These are phyloP conservation scores for Neotoxoptera formosana DNA, from an alignment of 1,140 invertebrate genomes.

Conservation along the genomic window DNA sequence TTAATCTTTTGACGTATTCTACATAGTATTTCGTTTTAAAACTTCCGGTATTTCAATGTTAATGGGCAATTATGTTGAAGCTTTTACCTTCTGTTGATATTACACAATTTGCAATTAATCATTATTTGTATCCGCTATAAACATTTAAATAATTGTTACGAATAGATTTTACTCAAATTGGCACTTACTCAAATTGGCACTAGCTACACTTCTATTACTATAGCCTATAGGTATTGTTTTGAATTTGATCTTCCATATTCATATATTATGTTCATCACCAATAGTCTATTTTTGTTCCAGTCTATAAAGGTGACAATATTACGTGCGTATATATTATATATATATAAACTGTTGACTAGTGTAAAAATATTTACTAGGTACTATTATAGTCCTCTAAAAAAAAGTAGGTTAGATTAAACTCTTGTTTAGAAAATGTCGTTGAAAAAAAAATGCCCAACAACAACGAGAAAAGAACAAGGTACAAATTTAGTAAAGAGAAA, in stretches of 20 bases:
- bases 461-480: constrained; percentile 36
- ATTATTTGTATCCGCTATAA: not conserved
- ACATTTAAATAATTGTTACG: not conserved
- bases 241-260: not conserved
- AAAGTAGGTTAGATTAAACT: constrained; percentile 40
- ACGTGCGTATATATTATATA: not conserved
- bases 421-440: constrained; percentile 48
- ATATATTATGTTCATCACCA: not conserved
- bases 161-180: not conserved
- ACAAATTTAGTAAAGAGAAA: constrained; percentile 57
- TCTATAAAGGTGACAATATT: not conserved
- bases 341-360: not conserved
- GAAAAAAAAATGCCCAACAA: constrained; percentile 31
- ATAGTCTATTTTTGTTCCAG: not conserved
- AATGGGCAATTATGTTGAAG: not conserved
- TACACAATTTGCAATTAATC: not conserved
- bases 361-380: not conserved
- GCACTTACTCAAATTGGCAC: not conserved
- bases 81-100: not conserved
- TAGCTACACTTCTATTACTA: no score
- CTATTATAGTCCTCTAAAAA: not conserved
- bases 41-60: not conserved
- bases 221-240: not conserved
- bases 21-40: not conserved
- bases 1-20: not conserved